phyloP scores from a whole-genome alignment of 2,888 invertebrate species.

The Macrosoma leucophasiata region DNA sequence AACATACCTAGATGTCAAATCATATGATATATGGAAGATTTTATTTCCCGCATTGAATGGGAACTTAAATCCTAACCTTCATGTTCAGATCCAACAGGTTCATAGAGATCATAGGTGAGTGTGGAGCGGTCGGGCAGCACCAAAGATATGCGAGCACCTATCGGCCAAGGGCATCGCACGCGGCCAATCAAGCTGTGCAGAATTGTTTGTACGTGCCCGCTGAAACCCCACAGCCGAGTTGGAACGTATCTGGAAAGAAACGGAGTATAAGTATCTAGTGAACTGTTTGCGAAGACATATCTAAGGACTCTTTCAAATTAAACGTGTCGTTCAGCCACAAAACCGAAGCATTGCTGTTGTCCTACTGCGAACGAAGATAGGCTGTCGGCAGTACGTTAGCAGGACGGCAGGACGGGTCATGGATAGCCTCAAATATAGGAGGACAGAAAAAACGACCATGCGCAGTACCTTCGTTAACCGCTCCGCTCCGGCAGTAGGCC shows the following conservation, averaged over 20 bases:
- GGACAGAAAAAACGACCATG: no score
- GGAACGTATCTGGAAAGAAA: conserved; percentile 85
- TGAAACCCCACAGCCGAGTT: conserved; percentile 94
- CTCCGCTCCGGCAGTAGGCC: no score
- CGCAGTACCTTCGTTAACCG: no score
- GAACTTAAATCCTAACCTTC: conserved; percentile 71
- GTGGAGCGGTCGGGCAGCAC: conserved; percentile 89
- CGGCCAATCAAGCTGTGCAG: conserved; percentile 92
- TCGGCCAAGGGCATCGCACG: conserved; percentile 91
- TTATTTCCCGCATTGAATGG: not conserved
- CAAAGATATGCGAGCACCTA: conserved; percentile 87
- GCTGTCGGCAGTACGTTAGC: no score
- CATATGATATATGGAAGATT: not conserved
- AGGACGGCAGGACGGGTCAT: no score
- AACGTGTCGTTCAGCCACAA: no score
- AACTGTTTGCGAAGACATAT: no score
- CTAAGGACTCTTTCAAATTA: no score
- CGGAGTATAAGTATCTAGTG: conserved; percentile 9
- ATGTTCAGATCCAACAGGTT: conserved; percentile 82
- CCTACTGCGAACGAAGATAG: no score
- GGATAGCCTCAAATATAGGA: no score
- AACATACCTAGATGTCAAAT: not conserved
- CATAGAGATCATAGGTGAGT: conserved; percentile 93
- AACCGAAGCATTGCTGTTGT: no score
- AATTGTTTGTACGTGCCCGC: conserved; percentile 95